A percentile compares a stretch with the other conserved stretches of the same genome.
phyloP scores from a whole-genome alignment of 2,113 vertebrate species.

The Sinocyclocheilus anophthalmus region DNA sequence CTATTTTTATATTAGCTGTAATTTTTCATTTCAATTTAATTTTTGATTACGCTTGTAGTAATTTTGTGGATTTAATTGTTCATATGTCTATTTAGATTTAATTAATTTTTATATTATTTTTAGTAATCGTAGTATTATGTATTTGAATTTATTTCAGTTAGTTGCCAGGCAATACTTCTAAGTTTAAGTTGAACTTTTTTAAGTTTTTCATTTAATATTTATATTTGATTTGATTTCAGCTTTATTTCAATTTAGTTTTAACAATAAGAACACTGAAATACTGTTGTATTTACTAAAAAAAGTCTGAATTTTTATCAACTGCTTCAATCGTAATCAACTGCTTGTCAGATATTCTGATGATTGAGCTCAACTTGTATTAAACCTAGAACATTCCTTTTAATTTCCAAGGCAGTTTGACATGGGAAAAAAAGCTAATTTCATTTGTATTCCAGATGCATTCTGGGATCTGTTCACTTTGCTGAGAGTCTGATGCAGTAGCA shows the following conservation, averaged over 20 bases:
- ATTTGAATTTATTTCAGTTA: background rate
- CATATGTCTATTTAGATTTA: too few species aligned
- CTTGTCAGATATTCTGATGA: background rate
- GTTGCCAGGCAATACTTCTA: too few species aligned
- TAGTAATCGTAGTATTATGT: background rate
- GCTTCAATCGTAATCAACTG: background rate
- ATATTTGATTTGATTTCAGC: background rate
- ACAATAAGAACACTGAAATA: background rate
- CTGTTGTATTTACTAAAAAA: background rate
- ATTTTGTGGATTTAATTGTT: too few species aligned
- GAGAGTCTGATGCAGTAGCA: too few species aligned
- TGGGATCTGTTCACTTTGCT: background rate
- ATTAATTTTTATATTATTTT: background rate
- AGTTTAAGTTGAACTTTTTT: background rate
- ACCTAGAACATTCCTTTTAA: background rate
- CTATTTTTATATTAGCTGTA: too few species aligned
- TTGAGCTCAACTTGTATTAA: background rate
- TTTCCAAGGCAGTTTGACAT: background rate
- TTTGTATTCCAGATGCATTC: constrained; percentile 1
- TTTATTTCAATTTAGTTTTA: background rate
- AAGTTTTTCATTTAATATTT: background rate
- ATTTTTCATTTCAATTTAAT: too few species aligned
- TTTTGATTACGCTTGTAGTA: too few species aligned
- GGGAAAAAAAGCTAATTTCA: background rate
- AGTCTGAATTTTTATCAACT: background rate